These are phyloP conservation scores for Gibbula magus DNA, from an alignment of 2,888 invertebrate genomes.

Conservation along the genomic window DNA sequence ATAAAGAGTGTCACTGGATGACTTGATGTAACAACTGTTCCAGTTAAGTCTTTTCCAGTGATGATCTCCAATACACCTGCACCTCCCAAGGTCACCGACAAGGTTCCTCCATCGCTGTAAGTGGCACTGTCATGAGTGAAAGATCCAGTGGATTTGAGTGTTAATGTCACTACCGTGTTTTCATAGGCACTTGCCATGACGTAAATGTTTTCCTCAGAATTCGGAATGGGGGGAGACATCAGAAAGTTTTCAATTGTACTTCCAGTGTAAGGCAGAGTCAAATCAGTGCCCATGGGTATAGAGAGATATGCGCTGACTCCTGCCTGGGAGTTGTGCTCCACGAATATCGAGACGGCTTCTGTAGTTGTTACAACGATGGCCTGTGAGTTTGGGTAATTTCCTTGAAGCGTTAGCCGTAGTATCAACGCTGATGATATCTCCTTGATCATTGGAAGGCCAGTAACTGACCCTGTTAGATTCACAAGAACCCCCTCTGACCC, in stretches of 20 bases:
- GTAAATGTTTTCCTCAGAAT: not conserved
- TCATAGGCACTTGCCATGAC: not conserved
- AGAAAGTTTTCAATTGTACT: not conserved
- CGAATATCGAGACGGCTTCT: not conserved
- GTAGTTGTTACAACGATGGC: not conserved
- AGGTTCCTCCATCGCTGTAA: not conserved
- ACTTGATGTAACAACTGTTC: not conserved
- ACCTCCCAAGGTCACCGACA: not conserved
- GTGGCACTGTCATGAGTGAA: not conserved
- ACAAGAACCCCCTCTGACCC: not conserved
- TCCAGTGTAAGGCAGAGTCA: not conserved
- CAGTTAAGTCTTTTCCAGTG: not conserved
- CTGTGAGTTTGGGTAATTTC: not conserved
- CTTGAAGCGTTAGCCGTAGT: not conserved
- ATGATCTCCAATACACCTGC: not conserved
- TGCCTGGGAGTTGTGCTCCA: not conserved
- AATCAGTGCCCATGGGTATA: not conserved
- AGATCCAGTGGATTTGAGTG: not conserved
- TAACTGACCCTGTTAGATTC: not conserved
- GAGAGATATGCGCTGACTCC: not conserved
- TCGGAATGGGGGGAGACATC: not conserved
- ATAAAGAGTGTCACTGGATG: not conserved
- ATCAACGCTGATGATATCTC: not conserved
- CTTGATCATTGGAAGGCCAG: not conserved
- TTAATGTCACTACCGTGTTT: not conserved